A percentile compares a stretch with the other conserved stretches of the same genome.
These are phyloP conservation scores for Gambelia wislizenii DNA, from an alignment of 2,797 vertebrate genomes.

Conservation along the genomic window DNA sequence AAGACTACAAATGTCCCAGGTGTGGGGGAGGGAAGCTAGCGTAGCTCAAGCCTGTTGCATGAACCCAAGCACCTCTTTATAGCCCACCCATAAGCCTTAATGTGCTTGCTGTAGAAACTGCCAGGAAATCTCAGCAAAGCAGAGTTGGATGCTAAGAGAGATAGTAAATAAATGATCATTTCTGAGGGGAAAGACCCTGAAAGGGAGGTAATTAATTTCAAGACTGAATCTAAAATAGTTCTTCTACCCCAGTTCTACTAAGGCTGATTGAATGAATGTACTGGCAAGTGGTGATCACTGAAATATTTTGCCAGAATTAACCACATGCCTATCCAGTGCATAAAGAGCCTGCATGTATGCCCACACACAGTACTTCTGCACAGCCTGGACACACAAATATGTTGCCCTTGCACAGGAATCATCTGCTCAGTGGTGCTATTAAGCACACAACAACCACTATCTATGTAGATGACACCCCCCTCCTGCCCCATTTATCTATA, in stretches of 20 bases:
- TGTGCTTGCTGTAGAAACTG: neutral
- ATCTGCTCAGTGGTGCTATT: neutral
- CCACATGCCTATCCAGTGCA: neutral
- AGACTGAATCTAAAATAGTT: constrained; percentile 26
- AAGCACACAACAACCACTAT: neutral
- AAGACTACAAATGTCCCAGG: neutral
- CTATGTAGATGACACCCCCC: neutral
- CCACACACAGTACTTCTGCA: neutral
- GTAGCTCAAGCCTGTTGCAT: neutral
- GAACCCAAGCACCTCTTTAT: neutral
- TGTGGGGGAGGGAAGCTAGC: neutral
- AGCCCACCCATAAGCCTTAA: neutral
- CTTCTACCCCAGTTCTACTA: constrained; percentile 28
- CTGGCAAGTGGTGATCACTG: constrained; percentile 34
- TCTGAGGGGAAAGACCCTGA: neutral
- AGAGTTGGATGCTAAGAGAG: neutral
- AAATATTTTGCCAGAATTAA: neutral
- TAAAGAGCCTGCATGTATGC: neutral
- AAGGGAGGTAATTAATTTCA: constrained; percentile 15
- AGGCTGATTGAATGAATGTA: neutral
- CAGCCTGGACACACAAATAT: neutral
- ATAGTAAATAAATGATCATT: neutral
- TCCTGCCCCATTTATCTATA: neutral
- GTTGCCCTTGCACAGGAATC: too few species aligned
- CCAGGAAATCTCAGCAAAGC: neutral